Evolutionary conservation across 2,888 invertebrate genomes (phyloP).

Genomic region (Lochmaea capreae): DNA sequence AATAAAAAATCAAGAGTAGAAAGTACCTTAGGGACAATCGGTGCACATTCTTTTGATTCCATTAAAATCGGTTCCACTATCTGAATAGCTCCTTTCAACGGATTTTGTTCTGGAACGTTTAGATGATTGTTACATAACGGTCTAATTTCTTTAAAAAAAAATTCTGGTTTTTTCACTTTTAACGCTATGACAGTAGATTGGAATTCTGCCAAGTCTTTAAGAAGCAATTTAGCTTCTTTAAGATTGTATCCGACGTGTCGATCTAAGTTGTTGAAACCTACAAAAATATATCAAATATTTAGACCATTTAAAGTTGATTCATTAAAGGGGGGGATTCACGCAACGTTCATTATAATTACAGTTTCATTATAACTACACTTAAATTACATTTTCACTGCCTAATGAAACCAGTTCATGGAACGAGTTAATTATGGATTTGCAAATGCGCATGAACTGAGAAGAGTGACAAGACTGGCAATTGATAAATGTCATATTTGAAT

Average conservation of each 20-base stretch:
- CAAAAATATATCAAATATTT: background rate
- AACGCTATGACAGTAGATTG: conserved; percentile 68
- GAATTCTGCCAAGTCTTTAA: conserved; percentile 66
- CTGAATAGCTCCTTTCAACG: background rate
- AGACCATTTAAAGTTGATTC: no score
- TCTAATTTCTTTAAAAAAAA: conserved; percentile 57
- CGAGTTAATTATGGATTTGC: no score
- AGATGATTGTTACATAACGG: conserved; percentile 53
- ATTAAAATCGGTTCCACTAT: conserved; percentile 5
- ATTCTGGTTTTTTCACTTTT: conserved; percentile 62
- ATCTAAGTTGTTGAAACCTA: conserved; percentile 64
- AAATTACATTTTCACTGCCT: no score
- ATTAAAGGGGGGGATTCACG: no score
- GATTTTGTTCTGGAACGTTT: conserved; percentile 6
- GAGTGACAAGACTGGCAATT: no score
- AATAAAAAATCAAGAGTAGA: no score
- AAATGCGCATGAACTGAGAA: no score
- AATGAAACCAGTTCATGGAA: no score
- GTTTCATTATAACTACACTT: no score
- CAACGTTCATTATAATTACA: no score
- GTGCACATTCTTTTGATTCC: conserved; percentile 26
- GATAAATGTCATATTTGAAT: no score
- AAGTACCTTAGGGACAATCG: conserved; percentile 17
- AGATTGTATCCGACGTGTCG: conserved; percentile 65
- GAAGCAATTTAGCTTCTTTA: conserved; percentile 62